Evolutionary conservation across 2,888 invertebrate species (phyloP), one percentile per base, ranked within the genome.

Genomic region (Pollenia labialis): DNA sequence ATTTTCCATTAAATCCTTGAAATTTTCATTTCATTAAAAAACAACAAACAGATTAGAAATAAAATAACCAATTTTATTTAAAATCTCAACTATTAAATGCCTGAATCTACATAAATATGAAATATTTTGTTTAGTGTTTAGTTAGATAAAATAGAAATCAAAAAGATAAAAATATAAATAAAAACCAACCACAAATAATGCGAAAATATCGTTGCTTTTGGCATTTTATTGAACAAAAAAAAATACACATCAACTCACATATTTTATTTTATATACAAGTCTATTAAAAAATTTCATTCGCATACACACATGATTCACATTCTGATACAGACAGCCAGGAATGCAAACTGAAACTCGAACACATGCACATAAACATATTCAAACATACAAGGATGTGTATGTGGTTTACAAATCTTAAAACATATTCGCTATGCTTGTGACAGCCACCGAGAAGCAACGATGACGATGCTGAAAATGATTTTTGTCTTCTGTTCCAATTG

Each of bases 161-260:
- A 42, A 52, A 40, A 50, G 23, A 18, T 11, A 44, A 18, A 11
- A 46, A 18, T 46, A 46, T 12, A 66, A 46, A 66, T 18, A 71
- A 18, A 2, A 42, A 42, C 12, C 8, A 23, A 12, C 12, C n/a
- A 40, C 18, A 52, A 23, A 44, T 44, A 75, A 75, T 72, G 64
- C 32, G 23, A 72, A 60, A 75, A 54, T 75, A 69, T 75, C 76
- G 32, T 54, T 76, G 75, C 82, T 69, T 68, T 54, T 69, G 75
- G 68, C 82, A 76, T 48, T 50, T 68, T 42, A 12, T 71, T 76
- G 32, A 12, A n/a, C n/a, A 23, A 23, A 54, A 40, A 82, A 52
- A 58, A 68, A 52, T 40, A 52, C 40, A n/a, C 62, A 52, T 14
- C 46, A 48, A 40, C 50, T 11, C 23, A 18, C 12, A 72, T n/a